These are phyloP conservation scores for Tonatia bakeri DNA, from an alignment of 2,113 vertebrate genomes.

Conservation along the genomic window DNA sequence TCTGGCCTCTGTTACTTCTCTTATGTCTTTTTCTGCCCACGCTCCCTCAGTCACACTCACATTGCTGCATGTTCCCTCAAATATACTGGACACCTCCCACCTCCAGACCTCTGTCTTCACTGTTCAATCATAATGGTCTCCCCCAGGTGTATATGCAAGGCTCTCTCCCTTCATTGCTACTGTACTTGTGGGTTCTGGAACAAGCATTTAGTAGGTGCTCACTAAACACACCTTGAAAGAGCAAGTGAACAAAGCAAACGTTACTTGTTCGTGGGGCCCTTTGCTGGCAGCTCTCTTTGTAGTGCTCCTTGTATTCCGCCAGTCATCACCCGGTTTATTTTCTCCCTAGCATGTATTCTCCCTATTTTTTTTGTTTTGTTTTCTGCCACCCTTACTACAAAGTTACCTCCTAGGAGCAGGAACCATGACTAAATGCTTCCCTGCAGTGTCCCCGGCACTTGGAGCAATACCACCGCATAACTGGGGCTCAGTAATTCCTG, in stretches of 20 bases:
- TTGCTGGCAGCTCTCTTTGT: neutral
- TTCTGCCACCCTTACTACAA: neutral
- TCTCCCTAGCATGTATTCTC: neutral
- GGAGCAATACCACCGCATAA: neutral
- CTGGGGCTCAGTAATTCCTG: neutral
- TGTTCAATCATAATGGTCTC: neutral
- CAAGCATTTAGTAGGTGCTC: neutral
- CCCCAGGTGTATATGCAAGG: rapidly evolving
- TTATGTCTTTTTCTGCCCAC: neutral
- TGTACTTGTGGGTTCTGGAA: neutral
- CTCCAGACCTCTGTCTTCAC: neutral
- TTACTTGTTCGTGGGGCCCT: rapidly evolving
- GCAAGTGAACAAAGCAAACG: neutral
- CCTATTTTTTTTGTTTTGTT: neutral
- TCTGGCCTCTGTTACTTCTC: neutral
- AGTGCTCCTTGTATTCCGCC: neutral
- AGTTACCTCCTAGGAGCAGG: neutral
- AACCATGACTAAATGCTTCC: neutral
- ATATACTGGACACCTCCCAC: neutral
- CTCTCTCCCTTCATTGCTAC: neutral
- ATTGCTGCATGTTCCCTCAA: neutral
- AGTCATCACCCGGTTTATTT: neutral
- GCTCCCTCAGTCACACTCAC: neutral
- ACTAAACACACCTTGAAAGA: neutral
- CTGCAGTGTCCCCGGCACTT: neutral